Evolutionary conservation across 2,113 vertebrate genomes (phyloP), one percentile per base, ranked within the genome.

Genomic region (Mesitornis unicolor): DNA sequence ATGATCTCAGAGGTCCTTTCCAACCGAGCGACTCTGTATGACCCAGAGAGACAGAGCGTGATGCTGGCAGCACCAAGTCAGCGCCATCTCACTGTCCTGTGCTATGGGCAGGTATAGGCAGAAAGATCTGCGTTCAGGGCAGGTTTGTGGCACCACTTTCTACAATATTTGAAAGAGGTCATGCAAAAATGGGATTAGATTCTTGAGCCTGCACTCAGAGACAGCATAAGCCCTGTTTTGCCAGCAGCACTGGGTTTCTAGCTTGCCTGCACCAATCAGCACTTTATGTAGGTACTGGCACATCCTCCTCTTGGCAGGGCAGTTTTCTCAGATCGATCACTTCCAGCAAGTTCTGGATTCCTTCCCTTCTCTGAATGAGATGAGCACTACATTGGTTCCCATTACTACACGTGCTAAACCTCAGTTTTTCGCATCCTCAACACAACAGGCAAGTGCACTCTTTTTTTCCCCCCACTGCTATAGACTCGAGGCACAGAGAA

Each of bases 41-140:
- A 47, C 48, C 60, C 68, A 48, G 11, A 43, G 64, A 33, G 38
- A 45, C 19, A 28, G 16, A 38, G 11, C 16, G 19, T 13, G 48
- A 53, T 1, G 0, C 45, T 14, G 36, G 6, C 14, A 19, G 67
- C 7, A 22, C 20, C 3, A 0, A 20, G 11, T 10, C 71, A 28
- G 45, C 0, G 11, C 50, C 29, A 31, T 3, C 7, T 2, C 60
- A 28, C 0, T 0, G 1, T 4, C 57, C 51, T 0, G 0, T 1
- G 16, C 26, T 13, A 33, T 10, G 31, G 35, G 47, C 50, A 84
- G 21, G 63, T 54, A 43, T 38, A 56, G 36, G 35, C 12, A 71
- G 29, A 15, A 78, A 64, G 9, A 7, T 33, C 38, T 0, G 2
- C 3, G 2, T 2, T 68, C 53, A 85, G 21, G 38, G 36, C 21